Conservation (phyloP, 1,140 invertebrate species). For the Dreissena rostriformis region DNA sequence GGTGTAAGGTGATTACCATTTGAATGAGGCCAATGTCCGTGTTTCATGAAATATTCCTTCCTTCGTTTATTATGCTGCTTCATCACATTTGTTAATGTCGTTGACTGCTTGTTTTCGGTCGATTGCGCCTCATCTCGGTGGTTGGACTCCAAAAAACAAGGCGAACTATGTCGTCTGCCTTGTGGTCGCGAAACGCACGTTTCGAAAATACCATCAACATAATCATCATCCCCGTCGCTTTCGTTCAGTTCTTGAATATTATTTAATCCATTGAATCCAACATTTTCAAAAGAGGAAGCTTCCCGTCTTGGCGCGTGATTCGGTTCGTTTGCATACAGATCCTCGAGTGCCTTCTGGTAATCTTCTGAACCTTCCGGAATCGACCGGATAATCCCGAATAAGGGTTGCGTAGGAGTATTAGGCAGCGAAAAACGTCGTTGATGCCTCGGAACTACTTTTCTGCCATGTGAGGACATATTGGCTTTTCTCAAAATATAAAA, state of each 20-base stretch:
- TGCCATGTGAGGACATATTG: no score
- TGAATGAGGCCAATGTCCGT: constrained; percentile 26
- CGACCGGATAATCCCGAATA: constrained; percentile 19
- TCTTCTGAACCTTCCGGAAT: constrained; percentile 38
- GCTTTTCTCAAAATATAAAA: no score
- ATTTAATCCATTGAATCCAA: constrained; percentile 31
- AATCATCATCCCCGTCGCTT: constrained; percentile 20
- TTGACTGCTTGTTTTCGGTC: constrained; percentile 1
- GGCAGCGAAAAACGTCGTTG: constrained; percentile 27
- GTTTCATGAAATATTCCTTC: constrained; percentile 41
- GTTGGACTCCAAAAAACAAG: constrained; percentile 1
- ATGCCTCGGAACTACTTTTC: constrained; percentile 22
- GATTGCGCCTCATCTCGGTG: neutral
- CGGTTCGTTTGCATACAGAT: constrained; percentile 24
- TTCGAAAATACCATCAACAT: neutral
- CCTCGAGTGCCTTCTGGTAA: constrained; percentile 40
- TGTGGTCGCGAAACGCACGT: neutral
- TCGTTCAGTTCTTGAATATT: constrained; percentile 39
- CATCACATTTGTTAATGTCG: neutral
- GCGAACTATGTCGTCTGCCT: constrained; percentile 34
- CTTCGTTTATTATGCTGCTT: constrained; percentile 30
- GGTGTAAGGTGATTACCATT: neutral
- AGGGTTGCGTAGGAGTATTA: neutral
- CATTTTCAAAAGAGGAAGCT: neutral
- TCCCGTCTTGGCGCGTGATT: constrained; percentile 11